Percentiles rank a stretch among this genome's conserved stretches.
These are phyloP conservation scores for Drosophila eugracilis DNA, from an alignment of 1,140 invertebrate species.

Conservation along the genomic window DNA sequence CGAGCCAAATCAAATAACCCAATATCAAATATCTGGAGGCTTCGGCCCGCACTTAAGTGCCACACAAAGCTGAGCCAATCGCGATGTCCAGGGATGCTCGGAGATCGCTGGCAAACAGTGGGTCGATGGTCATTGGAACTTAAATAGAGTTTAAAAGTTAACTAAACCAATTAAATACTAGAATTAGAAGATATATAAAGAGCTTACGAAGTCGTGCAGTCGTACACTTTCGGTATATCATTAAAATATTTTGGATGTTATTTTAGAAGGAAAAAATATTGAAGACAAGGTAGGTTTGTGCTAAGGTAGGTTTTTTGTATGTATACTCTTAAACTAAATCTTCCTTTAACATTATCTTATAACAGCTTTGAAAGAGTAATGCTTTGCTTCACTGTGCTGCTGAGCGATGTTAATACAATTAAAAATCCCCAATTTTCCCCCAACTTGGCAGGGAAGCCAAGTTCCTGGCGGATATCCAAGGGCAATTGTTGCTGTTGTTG, in stretches of 20 bases:
- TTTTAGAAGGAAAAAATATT: too few species aligned
- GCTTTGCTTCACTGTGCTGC: slow-evolving; percentile 2
- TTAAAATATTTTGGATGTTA: too few species aligned
- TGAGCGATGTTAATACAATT: slow-evolving; percentile 70
- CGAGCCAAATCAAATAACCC: slow-evolving; percentile 55
- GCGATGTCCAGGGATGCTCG: slow-evolving; percentile 6
- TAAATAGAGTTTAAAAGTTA: too few species aligned
- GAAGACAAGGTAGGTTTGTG: too few species aligned
- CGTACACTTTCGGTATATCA: too few species aligned
- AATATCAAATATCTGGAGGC: slow-evolving; percentile 59
- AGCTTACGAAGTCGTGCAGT: too few species aligned
- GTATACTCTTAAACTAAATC: neutral
- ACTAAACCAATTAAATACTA: too few species aligned
- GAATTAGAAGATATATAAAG: too few species aligned
- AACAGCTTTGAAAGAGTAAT: too few species aligned
- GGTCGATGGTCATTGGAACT: neutral
- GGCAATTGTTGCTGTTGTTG: slow-evolving; percentile 35
- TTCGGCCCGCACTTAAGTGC: slow-evolving; percentile 70
- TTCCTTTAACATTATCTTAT: neutral
- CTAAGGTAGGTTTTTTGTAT: too few species aligned
- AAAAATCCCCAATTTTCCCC: slow-evolving; percentile 67
- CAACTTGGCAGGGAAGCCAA: neutral
- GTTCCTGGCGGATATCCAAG: slow-evolving; percentile 15
- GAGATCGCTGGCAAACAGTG: slow-evolving; percentile 8
- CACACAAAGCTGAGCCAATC: slow-evolving; percentile 6